Evolutionary conservation across 2,888 invertebrate genomes (phyloP), one percentile per base, ranked within the genome.

Genomic region (Tipula confusa): DNA sequence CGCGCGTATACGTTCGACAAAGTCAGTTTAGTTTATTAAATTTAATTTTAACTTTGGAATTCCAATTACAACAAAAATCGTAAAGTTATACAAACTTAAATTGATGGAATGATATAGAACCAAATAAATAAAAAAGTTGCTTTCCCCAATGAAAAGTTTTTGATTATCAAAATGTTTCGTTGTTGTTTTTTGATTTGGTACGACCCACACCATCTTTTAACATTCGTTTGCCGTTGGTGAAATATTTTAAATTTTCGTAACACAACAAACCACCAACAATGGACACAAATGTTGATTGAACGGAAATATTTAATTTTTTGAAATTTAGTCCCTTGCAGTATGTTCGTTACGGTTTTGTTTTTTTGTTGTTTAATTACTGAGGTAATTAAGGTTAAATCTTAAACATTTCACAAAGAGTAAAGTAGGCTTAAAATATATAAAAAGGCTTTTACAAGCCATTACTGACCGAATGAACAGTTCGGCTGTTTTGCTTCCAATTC

Each of bases 341-440:
- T 43, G 13, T 43, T 43, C 43, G 15, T 48, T 33, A 9, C 24
- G 43, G 15, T 15, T 43, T 43, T 43, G n/a, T 4, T 24, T 24
- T 18, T 11, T 64, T 48, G 6, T 48, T 64, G n/a, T n/a, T 24
- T 64, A 64, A 64, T 24, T 64, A 24, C 2, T 64, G 24, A 24
- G 64, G 64, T 64, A 64, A 64, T 64, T 64, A 64, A 24, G 64
- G 64, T 64, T 24, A n/a, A n/a, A n/a, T n/a, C n/a, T n/a, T n/a
- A n/a, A n/a, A n/a, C n/a, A n/a, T n/a, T n/a, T n/a, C n/a, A n/a
- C n/a, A n/a, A n/a, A n/a, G n/a, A n/a, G n/a, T n/a, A n/a, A n/a
- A n/a, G n/a, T n/a, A n/a, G n/a, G n/a, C n/a, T n/a, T n/a, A n/a
- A n/a, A n/a, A n/a, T n/a, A n/a, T n/a, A n/a, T n/a, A n/a, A n/a